These are phyloP conservation scores for Hypotaenidia okinawae DNA, from an alignment of 2,797 vertebrate genomes.

Conservation along the genomic window DNA sequence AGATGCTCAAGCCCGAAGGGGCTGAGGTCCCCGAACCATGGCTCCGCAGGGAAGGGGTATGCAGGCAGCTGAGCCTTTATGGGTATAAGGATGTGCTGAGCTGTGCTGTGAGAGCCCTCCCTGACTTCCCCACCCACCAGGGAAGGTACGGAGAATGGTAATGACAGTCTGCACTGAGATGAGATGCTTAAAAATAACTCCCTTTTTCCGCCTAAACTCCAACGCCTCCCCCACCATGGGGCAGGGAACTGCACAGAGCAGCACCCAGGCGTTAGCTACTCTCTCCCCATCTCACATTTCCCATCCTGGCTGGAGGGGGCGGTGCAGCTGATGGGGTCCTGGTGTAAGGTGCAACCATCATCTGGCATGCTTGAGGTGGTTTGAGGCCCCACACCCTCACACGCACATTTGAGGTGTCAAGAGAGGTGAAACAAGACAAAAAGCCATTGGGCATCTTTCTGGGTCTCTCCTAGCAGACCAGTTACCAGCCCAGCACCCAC, in stretches of 20 bases:
- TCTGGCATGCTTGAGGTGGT: not conserved
- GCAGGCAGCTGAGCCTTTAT: not conserved
- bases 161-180: not conserved
- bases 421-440: not conserved
- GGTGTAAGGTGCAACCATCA: accelerated
- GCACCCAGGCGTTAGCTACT: not conserved
- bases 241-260: not conserved
- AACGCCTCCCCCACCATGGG: not conserved
- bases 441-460: not conserved
- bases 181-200: conserved; percentile 40
- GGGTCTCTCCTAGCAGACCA: not conserved
- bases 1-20: accelerated
- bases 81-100: accelerated
- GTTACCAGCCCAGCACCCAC: not conserved
- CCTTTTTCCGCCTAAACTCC: conserved; percentile 7
- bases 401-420: not conserved
- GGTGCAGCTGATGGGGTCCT: accelerated
- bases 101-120: not conserved
- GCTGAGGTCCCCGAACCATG: not conserved
- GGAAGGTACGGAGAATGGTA: not conserved
- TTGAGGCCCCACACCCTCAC: not conserved
- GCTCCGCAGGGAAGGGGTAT: not conserved
- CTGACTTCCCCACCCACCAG: not conserved
- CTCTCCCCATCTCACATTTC: not conserved
- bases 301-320: not conserved